phyloP scores from a whole-genome alignment of 2,888 invertebrate species.

The Chesias legatella region DNA sequence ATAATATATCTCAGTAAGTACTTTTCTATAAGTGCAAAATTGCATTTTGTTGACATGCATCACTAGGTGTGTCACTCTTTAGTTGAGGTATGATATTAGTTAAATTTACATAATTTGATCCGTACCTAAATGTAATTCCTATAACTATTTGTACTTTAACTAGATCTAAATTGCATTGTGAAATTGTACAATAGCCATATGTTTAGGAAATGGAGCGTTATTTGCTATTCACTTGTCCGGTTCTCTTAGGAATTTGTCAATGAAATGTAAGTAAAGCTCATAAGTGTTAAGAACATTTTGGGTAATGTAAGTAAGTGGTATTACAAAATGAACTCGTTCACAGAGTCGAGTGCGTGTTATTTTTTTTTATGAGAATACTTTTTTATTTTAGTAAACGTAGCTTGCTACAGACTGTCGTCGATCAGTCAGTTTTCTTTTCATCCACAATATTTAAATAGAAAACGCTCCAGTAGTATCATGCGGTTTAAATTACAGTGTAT shows the following conservation, averaged over 20 bases:
- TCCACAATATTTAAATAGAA: conserved; percentile 76
- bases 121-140: conserved; percentile 71
- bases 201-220: conserved; percentile 74
- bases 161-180: conserved; percentile 78
- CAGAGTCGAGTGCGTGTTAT: conserved; percentile 72
- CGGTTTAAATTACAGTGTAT: conserved; percentile 80
- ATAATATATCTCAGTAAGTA: conserved; percentile 68
- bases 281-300: conserved; percentile 76
- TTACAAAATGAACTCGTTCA: conserved; percentile 74
- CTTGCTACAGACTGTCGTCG: conserved; percentile 72
- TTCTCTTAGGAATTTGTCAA: conserved; percentile 66
- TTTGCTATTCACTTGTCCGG: conserved; percentile 66
- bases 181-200: conserved; percentile 77
- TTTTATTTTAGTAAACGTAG: conserved; percentile 77
- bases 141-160: conserved; percentile 78
- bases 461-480: conserved; percentile 73
- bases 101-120: conserved; percentile 75
- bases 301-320: conserved; percentile 74
- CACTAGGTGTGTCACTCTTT: conserved; percentile 72
- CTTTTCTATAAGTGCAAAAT: conserved; percentile 72
- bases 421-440: conserved; percentile 78
- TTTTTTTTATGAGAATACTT: conserved; percentile 71
- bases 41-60: conserved; percentile 66
- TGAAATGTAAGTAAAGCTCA: conserved; percentile 73
- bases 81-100: conserved; percentile 73